Evolutionary conservation across 2,113 vertebrate species (phyloP).

Genomic region (Polyodon spathula): DNA sequence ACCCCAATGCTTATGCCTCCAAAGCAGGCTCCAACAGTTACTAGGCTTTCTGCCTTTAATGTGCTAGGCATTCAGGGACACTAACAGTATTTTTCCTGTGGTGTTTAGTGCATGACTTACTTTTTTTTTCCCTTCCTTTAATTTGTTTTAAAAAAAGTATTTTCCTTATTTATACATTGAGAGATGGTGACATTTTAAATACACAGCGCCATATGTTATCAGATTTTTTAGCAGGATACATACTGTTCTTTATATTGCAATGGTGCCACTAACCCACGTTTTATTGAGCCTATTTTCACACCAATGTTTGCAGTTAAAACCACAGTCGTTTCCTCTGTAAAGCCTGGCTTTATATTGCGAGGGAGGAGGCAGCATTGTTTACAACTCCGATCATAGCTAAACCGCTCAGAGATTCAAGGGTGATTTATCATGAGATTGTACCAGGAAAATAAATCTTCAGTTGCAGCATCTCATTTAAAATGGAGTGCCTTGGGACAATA

Average conservation of each 20-base stretch:
- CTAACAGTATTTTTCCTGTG: neutral
- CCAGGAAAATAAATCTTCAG: too few relatives aligned
- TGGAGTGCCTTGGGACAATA: too few relatives aligned
- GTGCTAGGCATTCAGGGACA: neutral
- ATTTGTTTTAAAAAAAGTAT: too few relatives aligned
- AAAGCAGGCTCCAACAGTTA: neutral
- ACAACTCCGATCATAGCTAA: neutral
- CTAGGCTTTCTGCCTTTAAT: neutral
- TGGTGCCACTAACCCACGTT: neutral
- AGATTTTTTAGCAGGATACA: too few relatives aligned
- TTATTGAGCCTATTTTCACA: neutral
- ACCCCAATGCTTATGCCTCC: neutral
- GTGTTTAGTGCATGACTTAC: slow-evolving; percentile 6
- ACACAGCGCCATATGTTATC: too few relatives aligned
- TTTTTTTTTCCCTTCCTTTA: too few relatives aligned
- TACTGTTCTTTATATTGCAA: neutral
- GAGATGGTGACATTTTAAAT: too few relatives aligned
- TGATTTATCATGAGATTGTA: too few relatives aligned
- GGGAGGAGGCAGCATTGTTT: neutral
- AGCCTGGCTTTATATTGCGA: neutral
- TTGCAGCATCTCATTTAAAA: too few relatives aligned
- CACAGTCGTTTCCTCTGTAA: slow-evolving; percentile 4
- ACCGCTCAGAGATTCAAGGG: too few relatives aligned
- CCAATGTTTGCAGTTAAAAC: neutral
- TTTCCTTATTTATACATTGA: too few relatives aligned